These are phyloP conservation scores for Oedothorax gibbosus DNA, from an alignment of 1,140 invertebrate species.

Conservation along the genomic window DNA sequence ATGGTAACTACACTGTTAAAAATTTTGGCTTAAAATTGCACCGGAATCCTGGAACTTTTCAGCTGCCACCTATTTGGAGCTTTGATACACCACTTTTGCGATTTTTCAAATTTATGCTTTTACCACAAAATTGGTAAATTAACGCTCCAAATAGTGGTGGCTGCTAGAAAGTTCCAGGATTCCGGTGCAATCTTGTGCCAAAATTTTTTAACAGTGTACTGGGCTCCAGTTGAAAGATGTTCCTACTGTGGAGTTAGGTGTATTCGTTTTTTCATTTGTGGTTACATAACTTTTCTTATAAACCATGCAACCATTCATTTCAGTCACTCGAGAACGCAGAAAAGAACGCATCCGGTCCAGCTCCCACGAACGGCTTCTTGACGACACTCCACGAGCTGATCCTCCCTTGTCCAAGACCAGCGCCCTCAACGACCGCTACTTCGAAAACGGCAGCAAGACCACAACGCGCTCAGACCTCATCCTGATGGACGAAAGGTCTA, in stretches of 20 bases:
- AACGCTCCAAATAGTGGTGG: too few relatives aligned
- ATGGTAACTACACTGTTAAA: too few relatives aligned
- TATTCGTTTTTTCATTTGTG: neutral
- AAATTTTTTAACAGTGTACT: neutral
- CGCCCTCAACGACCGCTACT: conserved; percentile 88
- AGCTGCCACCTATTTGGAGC: too few relatives aligned
- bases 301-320: neutral
- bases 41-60: too few relatives aligned
- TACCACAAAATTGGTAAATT: too few relatives aligned
- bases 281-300: neutral
- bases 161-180: too few relatives aligned
- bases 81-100: too few relatives aligned
- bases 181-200: neutral
- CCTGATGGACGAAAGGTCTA: neutral
- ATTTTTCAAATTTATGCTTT: too few relatives aligned
- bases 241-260: neutral
- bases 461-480: conserved; percentile 77
- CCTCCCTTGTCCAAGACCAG: conserved; percentile 80
- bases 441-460: conserved; percentile 76
- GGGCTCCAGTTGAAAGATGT: neutral
- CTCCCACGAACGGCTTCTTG: conserved; percentile 41
- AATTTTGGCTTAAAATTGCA: too few relatives aligned
- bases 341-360: conserved; percentile 28
- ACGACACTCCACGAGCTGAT: conserved; percentile 18
- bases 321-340: conserved; percentile 19